phyloP scores from a whole-genome alignment of 2,888 invertebrate genomes.

The Caenorhabditis zanzibari region DNA sequence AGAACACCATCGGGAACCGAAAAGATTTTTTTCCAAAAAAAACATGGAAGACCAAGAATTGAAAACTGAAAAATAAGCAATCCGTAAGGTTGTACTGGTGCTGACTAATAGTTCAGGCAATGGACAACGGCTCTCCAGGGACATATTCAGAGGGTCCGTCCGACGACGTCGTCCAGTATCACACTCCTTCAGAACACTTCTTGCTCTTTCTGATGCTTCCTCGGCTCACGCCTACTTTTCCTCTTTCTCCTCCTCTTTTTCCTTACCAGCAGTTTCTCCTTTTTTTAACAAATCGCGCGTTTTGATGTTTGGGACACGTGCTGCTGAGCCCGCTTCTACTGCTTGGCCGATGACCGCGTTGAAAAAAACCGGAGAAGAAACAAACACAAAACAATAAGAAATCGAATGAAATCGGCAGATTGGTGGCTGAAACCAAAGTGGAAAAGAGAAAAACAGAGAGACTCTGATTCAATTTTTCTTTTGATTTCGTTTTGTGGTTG shows the following conservation, averaged over 20 bases:
- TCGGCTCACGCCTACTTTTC: constrained; percentile 32
- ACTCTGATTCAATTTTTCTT: constrained; percentile 37
- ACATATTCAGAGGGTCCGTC: constrained; percentile 47
- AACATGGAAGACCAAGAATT: constrained; percentile 22
- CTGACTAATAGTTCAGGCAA: constrained; percentile 52
- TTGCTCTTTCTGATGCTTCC: constrained; percentile 29
- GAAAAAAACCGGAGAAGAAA: constrained; percentile 12
- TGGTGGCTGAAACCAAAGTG: constrained; percentile 11
- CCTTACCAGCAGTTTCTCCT: constrained; percentile 14
- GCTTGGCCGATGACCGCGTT: constrained; percentile 43
- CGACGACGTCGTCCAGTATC: constrained; percentile 12
- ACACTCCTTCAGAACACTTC: constrained; percentile 38
- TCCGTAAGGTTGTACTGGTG: constrained; percentile 51
- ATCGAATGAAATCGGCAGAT: constrained; percentile 38
- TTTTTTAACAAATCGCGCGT: constrained; percentile 51
- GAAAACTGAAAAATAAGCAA: constrained; percentile 38
- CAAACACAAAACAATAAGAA: constrained; percentile 61
- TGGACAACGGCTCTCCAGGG: constrained; percentile 48
- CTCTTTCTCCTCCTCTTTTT: background rate
- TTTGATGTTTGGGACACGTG: constrained; percentile 56
- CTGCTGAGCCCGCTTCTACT: constrained; percentile 18
- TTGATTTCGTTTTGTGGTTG: constrained; percentile 21
- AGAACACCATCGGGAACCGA: constrained; percentile 2
- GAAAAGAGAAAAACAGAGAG: background rate
- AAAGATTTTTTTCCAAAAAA: background rate